These are phyloP conservation scores for Scolopax bukidnonensis DNA, from an alignment of 2,797 vertebrate species.

Conservation along the genomic window DNA sequence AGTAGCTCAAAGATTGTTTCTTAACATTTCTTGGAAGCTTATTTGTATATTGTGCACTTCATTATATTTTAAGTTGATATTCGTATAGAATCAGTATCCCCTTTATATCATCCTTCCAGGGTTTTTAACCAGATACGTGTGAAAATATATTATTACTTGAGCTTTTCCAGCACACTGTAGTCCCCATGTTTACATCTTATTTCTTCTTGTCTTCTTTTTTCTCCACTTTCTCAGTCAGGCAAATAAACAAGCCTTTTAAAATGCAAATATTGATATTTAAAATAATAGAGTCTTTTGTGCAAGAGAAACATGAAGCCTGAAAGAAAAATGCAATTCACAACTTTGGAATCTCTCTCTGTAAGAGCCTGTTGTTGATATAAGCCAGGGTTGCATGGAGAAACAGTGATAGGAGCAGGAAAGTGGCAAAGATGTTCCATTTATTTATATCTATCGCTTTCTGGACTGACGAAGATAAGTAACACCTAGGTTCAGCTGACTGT, in stretches of 20 bases:
- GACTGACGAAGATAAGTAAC: neutral
- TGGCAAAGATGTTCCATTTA: neutral
- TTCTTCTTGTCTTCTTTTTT: neutral
- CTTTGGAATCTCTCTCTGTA: conserved; percentile 20
- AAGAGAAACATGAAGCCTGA: conserved; percentile 25
- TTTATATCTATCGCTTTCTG: neutral
- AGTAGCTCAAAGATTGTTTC: neutral
- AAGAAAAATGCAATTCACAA: conserved; percentile 9
- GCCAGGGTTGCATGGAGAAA: neutral
- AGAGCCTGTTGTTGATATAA: neutral
- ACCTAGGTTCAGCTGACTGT: neutral
- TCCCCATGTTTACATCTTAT: neutral
- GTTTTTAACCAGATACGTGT: neutral
- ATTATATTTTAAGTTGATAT: neutral
- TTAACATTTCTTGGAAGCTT: neutral
- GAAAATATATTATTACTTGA: conserved; percentile 13
- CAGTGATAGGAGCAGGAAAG: neutral
- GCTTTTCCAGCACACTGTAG: neutral
- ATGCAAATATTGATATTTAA: conserved; percentile 71
- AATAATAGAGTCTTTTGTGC: conserved; percentile 25
- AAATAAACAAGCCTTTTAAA: conserved; percentile 55
- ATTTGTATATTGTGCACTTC: neutral
- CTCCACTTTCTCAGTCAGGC: neutral
- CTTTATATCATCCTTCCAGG: neutral
- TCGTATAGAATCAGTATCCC: neutral